Base-by-base conservation (phyloP, 1,140 invertebrate genomes). In the Colletes gigas region DNA sequence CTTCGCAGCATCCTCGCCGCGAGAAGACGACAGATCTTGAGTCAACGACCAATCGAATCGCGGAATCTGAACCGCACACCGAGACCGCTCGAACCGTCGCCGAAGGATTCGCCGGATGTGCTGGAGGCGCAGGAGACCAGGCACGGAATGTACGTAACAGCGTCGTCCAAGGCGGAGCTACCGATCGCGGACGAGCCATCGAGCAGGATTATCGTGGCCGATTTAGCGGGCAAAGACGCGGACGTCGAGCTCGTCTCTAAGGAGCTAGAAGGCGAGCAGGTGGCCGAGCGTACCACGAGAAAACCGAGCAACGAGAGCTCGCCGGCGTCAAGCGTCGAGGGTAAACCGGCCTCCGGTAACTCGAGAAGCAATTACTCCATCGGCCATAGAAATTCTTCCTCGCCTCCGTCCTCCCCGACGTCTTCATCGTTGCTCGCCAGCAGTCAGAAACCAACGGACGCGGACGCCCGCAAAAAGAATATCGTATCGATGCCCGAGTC, bases 401-500 rank as follows among this genome's bases (percentile, higher is more conserved):
- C 68, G 17, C 9, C 17, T 14, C 9, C 57, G 1, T 41, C 62
- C 6, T 54, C 74, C 10, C 17, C 70, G 4, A 67, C 57, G 12
- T n/a, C 12, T 4, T 39, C 52, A 60, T 59, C 60, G 65, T 60
- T 55, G 67, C 62, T 68, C 6, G 9, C 12, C 4, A 39, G 3
- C 17, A 30, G 30, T 63, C 83, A 74, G 81, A 91, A 89, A 54
- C 41, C 60, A 2, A 21, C 21, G 1, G 90, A 92, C 63, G 73
- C 72, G 85, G 86, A 88, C 4, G 71, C 76, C 0, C 89, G 92
- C 3, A 78, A 86, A 30, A 93, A 91, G 76, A 93, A 93, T 47
- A 93, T 85, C 7, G 92, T 93, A 1, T 83, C 89, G 0, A 94
- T 95, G 93, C 94, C 95, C 4, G 94, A 94, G 74, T 94, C 95